phyloP scores from a whole-genome alignment of 1,140 invertebrate genomes.

The Venturia canescens region DNA sequence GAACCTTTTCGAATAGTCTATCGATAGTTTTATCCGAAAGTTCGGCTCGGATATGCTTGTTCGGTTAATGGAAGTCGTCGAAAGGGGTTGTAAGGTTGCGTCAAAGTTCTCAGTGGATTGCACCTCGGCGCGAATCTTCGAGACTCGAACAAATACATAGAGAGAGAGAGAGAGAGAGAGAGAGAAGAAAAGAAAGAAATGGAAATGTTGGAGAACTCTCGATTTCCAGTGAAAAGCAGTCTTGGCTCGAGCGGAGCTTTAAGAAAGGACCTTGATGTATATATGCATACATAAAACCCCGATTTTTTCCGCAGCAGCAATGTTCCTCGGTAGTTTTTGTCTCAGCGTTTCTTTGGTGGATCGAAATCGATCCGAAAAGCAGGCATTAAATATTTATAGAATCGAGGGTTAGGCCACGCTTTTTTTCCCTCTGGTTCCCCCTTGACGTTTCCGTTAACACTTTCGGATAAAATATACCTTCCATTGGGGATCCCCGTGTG shows the following conservation, averaged over 20 bases:
- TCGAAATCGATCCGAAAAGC: background rate
- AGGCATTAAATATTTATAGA: background rate
- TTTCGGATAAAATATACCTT: background rate
- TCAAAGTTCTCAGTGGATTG: conserved; percentile 48
- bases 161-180: background rate
- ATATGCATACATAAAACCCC: background rate
- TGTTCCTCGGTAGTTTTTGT: background rate
- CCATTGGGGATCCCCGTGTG: background rate
- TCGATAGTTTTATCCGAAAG: background rate
- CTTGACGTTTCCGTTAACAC: background rate
- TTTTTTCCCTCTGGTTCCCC: background rate
- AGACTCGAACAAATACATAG: background rate
- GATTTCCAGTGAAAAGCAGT: background rate
- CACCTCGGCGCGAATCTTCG: conserved; percentile 35
- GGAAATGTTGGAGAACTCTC: background rate
- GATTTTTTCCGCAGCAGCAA: background rate
- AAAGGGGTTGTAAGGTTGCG: conserved; percentile 56
- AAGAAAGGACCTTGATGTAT: conserved; percentile 5
- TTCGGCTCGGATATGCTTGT: conserved; percentile 50
- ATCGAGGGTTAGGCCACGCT: background rate
- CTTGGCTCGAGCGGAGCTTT: background rate
- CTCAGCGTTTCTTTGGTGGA: background rate
- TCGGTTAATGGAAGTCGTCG: conserved; percentile 66
- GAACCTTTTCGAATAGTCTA: background rate
- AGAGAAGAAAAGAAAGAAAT: background rate